phyloP scores from a whole-genome alignment of 64 coral and sea anemone genomes.

The Actinia equina region DNA sequence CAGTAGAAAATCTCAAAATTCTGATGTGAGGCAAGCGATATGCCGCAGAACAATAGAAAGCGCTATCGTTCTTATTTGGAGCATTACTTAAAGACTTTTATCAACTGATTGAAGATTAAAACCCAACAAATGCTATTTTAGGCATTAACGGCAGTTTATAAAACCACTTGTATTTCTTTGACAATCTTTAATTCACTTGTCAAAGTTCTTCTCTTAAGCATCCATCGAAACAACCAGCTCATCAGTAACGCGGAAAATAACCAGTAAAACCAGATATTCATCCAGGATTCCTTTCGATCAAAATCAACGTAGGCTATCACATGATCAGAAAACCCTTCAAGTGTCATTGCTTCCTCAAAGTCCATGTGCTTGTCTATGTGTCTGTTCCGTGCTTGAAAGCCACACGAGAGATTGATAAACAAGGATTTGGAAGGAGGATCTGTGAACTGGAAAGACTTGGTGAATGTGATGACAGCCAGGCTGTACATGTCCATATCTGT shows the following conservation, averaged over 20 bases:
- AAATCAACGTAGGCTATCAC: slow-evolving; percentile 44
- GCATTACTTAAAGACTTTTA: no score
- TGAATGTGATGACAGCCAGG: slow-evolving; percentile 30
- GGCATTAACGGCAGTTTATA: background rate
- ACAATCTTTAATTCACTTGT: background rate
- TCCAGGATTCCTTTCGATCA: slow-evolving; percentile 29
- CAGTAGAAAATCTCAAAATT: no score
- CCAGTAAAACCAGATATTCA: slow-evolving; percentile 49
- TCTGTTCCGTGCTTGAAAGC: slow-evolving; percentile 66
- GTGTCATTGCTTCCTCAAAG: slow-evolving; percentile 32
- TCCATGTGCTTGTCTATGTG: slow-evolving; percentile 54
- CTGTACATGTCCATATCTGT: slow-evolving; percentile 15
- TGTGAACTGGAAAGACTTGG: slow-evolving; percentile 31
- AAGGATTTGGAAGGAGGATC: slow-evolving; percentile 33
- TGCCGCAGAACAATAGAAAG: no score
- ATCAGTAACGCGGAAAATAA: slow-evolving; percentile 38
- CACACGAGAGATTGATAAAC: slow-evolving; percentile 58
- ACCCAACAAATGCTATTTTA: no score
- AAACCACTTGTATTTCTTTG: slow-evolving; percentile 8
- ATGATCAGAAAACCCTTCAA: slow-evolving; percentile 52
- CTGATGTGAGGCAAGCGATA: no score
- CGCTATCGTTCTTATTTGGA: no score
- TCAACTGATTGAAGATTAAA: no score
- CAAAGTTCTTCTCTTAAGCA: slow-evolving; percentile 33
- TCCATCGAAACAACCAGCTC: slow-evolving; percentile 41